Evolutionary conservation across 1,140 invertebrate species (phyloP).

Genomic region (Drosophila sp.): DNA sequence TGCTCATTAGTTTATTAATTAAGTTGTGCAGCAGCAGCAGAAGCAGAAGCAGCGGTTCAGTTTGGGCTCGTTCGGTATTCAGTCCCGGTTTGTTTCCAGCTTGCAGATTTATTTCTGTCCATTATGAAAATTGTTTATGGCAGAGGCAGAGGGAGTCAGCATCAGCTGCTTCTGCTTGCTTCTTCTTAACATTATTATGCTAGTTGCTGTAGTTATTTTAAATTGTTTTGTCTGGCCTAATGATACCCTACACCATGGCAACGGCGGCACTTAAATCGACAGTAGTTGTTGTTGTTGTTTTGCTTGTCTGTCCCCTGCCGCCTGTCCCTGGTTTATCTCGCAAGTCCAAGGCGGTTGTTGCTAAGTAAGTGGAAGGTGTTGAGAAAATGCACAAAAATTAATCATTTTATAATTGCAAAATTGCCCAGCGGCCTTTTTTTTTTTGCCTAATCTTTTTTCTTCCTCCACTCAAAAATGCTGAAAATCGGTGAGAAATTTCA

Average conservation of each 20-base stretch:
- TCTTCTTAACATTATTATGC: slow-evolving; percentile 75
- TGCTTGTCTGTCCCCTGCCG: slow-evolving; percentile 63
- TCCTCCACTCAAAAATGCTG: not conserved
- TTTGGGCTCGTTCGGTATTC: slow-evolving; percentile 33
- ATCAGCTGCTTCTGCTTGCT: slow-evolving; percentile 35
- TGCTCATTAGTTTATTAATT: slow-evolving; percentile 82
- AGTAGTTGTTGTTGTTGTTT: slow-evolving; percentile 53
- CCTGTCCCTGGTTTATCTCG: slow-evolving; percentile 15
- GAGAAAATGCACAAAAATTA: slow-evolving; percentile 80
- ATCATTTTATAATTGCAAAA: slow-evolving; percentile 80
- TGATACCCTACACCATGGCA: slow-evolving; percentile 67
- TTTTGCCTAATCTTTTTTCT: slow-evolving; percentile 31
- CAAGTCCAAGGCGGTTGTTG: slow-evolving; percentile 26
- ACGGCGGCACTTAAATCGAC: slow-evolving; percentile 75
- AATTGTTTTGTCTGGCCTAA: slow-evolving; percentile 78
- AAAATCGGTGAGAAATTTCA: slow-evolving; percentile 33
- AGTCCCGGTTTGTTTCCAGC: slow-evolving; percentile 45
- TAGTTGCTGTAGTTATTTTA: slow-evolving; percentile 80
- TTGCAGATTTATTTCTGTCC: slow-evolving; percentile 76
- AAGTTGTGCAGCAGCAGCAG: slow-evolving; percentile 59
- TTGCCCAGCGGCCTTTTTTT: slow-evolving; percentile 57
- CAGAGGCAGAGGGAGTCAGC: slow-evolving; percentile 16
- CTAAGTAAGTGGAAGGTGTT: slow-evolving; percentile 74
- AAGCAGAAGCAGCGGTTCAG: not conserved
- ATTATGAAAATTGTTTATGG: slow-evolving; percentile 79